Conservation (phyloP, 2,888 invertebrate genomes). For the Drosophila longiperda region DNA sequence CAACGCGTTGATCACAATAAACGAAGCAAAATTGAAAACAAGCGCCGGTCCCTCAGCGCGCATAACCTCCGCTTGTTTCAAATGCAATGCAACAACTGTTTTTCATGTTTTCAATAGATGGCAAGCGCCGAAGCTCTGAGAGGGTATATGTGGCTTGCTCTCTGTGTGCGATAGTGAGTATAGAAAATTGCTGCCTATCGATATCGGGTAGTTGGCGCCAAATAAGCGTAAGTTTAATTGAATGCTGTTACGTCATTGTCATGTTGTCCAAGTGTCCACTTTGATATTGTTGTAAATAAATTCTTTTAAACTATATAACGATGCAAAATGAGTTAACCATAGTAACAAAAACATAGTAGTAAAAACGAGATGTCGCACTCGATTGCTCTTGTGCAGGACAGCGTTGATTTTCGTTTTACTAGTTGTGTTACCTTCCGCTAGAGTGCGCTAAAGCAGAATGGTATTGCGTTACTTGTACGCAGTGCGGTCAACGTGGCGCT, state of each 20-base stretch:
- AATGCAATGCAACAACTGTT: constrained; percentile 48
- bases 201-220: not conserved
- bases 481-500: not conserved
- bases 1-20: constrained; percentile 35
- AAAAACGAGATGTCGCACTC: not conserved
- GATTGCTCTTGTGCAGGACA: not conserved
- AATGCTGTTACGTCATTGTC: not conserved
- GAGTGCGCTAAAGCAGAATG: constrained; percentile 14
- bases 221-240: not conserved
- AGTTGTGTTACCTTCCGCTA: not conserved
- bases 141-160: constrained; percentile 16
- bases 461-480: not conserved
- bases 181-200: constrained; percentile 8
- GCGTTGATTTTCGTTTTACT: not conserved
- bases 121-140: constrained; percentile 7
- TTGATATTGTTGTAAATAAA: not conserved
- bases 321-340: too few relatives aligned
- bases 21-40: constrained; percentile 30
- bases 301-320: not conserved
- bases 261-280: too few relatives aligned
- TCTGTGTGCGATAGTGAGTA: not conserved
- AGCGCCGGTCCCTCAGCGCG: constrained; percentile 16
- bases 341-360: not conserved
- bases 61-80: constrained; percentile 24
- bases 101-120: constrained; percentile 10